Conservation (phyloP, 2,888 invertebrate species). For the Punctoribates punctum region DNA sequence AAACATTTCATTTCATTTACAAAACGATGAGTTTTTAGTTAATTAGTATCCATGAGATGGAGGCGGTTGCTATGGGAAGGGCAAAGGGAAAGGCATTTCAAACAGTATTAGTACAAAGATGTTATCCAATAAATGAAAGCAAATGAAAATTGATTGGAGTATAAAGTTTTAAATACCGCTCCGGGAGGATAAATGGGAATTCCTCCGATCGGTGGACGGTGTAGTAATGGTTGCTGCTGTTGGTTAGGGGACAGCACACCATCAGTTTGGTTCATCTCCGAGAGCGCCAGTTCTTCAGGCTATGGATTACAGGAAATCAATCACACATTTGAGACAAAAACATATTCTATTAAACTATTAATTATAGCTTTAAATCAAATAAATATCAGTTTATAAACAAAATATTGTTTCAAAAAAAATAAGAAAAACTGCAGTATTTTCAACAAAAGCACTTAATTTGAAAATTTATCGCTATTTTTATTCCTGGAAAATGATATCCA, state of each 20-base stretch:
- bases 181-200: conserved; percentile 58
- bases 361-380: not conserved
- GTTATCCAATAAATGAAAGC: not conserved
- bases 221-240: conserved; percentile 57
- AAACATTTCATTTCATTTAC: conserved; percentile 9
- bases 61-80: conserved; percentile 38
- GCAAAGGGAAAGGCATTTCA: conserved; percentile 13
- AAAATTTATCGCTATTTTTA: not conserved
- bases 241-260: conserved; percentile 45
- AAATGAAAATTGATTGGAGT: not conserved
- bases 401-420: not conserved
- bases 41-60: conserved; percentile 48
- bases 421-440: too few species aligned
- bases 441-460: too few species aligned
- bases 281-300: conserved; percentile 52
- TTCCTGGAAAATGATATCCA: not conserved
- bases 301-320: not conserved
- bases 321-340: not conserved
- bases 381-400: not conserved
- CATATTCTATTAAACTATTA: too few species aligned
- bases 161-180: conserved; percentile 51
- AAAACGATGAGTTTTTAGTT: conserved; percentile 19
- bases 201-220: conserved; percentile 56
- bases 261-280: conserved; percentile 50
- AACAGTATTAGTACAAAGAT: conserved; percentile 4